Conservation (phyloP, 2,888 invertebrate genomes). For the Orthosia incerta region DNA sequence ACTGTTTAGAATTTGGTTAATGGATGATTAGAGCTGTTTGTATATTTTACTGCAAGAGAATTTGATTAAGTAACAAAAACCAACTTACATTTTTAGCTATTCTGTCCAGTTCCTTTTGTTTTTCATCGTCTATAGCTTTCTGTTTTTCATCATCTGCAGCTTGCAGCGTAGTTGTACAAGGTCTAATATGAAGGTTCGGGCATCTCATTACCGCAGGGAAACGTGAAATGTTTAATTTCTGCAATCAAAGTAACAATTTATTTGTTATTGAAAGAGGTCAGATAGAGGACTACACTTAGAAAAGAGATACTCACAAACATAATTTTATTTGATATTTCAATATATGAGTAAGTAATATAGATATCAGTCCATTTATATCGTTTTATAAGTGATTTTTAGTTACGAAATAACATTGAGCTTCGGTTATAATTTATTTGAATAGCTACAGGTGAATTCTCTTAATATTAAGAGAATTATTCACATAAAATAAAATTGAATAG, state of each 20-base stretch:
- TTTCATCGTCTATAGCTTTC: conserved; percentile 79
- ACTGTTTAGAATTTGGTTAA: background rate
- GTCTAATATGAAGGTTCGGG: conserved; percentile 52
- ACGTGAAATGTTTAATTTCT: conserved; percentile 67
- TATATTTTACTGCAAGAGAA: too few relatives aligned
- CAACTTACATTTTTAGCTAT: conserved; percentile 81
- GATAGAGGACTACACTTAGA: conserved; percentile 9
- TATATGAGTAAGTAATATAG: background rate
- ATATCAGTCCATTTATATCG: conserved; percentile 12
- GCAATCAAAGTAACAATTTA: conserved; percentile 53
- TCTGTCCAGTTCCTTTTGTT: conserved; percentile 83
- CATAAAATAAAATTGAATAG: background rate
- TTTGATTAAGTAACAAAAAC: background rate
- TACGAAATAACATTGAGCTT: conserved; percentile 2
- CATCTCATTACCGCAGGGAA: conserved; percentile 47
- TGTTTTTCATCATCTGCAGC: conserved; percentile 81
- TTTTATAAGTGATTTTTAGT: background rate
- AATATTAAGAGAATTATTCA: background rate
- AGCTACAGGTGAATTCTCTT: background rate
- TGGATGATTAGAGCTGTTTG: too few relatives aligned
- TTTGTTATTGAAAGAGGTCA: conserved; percentile 30
- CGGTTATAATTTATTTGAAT: background rate
- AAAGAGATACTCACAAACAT: conserved; percentile 66
- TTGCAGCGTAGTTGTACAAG: conserved; percentile 67
- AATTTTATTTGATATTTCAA: background rate